Conservation (phyloP, 2,797 vertebrate species). For the Labeo calbasu region DNA sequence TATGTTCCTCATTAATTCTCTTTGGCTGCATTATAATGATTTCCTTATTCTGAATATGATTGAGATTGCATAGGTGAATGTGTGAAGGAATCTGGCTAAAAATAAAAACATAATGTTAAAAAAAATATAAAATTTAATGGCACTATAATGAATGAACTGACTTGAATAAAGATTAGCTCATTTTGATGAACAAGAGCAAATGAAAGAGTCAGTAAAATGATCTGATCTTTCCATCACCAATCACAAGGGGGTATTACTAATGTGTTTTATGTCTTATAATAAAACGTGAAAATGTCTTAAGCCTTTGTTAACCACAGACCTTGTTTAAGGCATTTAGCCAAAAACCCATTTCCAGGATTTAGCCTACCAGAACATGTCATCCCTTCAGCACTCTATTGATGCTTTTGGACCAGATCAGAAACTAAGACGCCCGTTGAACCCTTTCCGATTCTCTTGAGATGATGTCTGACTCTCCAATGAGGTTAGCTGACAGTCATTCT, state of each 20-base stretch:
- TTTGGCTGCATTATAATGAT: background rate
- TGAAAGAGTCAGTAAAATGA: background rate
- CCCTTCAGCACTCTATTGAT: background rate
- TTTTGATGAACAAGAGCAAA: background rate
- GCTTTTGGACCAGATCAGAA: background rate
- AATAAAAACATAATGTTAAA: background rate
- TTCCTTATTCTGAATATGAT: background rate
- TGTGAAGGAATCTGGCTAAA: background rate
- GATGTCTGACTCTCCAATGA: constrained; percentile 38
- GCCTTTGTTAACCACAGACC: background rate
- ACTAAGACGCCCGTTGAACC: background rate
- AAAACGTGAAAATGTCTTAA: background rate
- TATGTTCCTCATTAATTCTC: background rate
- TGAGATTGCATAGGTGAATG: background rate
- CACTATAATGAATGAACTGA: background rate
- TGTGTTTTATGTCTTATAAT: background rate
- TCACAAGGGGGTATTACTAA: background rate
- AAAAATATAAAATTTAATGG: background rate
- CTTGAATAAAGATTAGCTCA: background rate
- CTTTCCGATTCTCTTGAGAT: constrained; percentile 28
- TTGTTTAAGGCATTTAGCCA: background rate
- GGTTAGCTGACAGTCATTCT: constrained; percentile 57
- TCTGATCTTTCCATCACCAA: background rate
- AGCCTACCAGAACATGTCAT: background rate
- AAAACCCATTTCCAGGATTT: background rate